Percentiles rank a stretch among this genome's conserved stretches.
phyloP scores from a whole-genome alignment of 1,140 invertebrate species.

The Dreissena polymorpha region DNA sequence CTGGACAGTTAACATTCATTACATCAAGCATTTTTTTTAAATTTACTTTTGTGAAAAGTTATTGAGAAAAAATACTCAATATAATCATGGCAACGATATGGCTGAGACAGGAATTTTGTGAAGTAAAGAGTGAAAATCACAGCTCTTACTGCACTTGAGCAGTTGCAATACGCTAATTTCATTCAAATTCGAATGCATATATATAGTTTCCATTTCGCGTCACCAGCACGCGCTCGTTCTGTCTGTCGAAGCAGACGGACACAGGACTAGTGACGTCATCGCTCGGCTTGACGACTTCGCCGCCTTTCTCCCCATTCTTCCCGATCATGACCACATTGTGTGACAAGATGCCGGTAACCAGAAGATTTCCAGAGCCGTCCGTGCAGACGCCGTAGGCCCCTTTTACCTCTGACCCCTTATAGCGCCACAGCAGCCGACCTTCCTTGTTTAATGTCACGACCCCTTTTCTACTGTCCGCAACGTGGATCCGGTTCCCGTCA shows the following conservation, averaged over 20 bases:
- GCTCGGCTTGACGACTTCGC: conserved; percentile 20
- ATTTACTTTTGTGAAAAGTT: no score
- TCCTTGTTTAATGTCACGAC: conserved; percentile 35
- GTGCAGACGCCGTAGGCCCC: conserved; percentile 39
- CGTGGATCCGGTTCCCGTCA: conserved; percentile 34
- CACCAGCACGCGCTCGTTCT: conserved; percentile 13
- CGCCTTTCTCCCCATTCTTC: conserved; percentile 23
- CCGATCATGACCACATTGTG: conserved; percentile 39
- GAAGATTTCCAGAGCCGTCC: conserved; percentile 30
- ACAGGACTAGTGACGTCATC: conserved; percentile 28
- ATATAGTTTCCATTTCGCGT: conserved; percentile 34
- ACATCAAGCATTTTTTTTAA: no score
- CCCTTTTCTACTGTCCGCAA: conserved; percentile 47
- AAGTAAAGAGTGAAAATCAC: no score
- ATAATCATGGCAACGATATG: no score
- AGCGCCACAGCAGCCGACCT: conserved; percentile 27
- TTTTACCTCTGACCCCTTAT: conserved; percentile 33
- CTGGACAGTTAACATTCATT: no score
- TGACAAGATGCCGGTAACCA: conserved; percentile 36
- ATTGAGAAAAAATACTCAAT: no score
- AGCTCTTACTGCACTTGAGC: no score
- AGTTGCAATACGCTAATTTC: not conserved
- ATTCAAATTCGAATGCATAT: conserved; percentile 31
- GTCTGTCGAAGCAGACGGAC: conserved; percentile 37
- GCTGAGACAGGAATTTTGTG: no score